phyloP scores from a whole-genome alignment of 2,888 invertebrate species.

The Athetis lepigone region DNA sequence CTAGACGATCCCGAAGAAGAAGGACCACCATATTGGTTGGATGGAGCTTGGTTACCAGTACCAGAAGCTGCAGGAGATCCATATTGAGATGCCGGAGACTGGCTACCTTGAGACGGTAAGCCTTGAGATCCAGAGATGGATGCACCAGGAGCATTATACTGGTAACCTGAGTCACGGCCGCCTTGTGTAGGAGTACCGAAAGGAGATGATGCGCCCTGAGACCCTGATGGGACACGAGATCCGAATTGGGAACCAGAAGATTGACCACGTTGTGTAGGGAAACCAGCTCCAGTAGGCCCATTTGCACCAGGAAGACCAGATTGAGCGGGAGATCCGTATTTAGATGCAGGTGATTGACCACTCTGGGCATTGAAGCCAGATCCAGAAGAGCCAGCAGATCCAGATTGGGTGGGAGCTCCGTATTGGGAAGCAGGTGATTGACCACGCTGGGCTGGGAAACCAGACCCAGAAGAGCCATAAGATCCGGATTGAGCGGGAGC shows the following conservation, averaged over 20 bases:
- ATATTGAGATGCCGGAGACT: constrained; percentile 16
- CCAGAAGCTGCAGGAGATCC: constrained; percentile 23
- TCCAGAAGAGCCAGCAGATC: constrained; percentile 28
- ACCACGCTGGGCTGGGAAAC: constrained; percentile 7
- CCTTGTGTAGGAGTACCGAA: constrained; percentile 29
- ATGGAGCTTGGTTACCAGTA: constrained; percentile 3
- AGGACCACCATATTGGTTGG: constrained; percentile 34
- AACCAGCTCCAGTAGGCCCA: constrained; percentile 5
- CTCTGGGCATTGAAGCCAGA: not conserved
- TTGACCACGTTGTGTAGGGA: constrained; percentile 19
- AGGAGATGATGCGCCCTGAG: constrained; percentile 22
- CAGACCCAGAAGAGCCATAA: constrained; percentile 26
- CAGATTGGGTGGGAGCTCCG: constrained; percentile 44
- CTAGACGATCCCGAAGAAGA: constrained; percentile 23
- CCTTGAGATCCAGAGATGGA: constrained; percentile 48
- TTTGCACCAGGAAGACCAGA: constrained; percentile 32
- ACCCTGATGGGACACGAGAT: too few relatives aligned
- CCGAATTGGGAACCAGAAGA: constrained; percentile 23
- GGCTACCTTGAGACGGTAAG: constrained; percentile 21
- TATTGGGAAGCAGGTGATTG: constrained; percentile 13
- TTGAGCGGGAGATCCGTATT: constrained; percentile 9
- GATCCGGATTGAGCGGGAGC: constrained; percentile 29
- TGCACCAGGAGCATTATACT: constrained; percentile 41
- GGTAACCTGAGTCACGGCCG: constrained; percentile 39
- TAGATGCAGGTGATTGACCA: constrained; percentile 14